phyloP scores from a whole-genome alignment of 2,113 vertebrate genomes.

The Tupaia chinensis region DNA sequence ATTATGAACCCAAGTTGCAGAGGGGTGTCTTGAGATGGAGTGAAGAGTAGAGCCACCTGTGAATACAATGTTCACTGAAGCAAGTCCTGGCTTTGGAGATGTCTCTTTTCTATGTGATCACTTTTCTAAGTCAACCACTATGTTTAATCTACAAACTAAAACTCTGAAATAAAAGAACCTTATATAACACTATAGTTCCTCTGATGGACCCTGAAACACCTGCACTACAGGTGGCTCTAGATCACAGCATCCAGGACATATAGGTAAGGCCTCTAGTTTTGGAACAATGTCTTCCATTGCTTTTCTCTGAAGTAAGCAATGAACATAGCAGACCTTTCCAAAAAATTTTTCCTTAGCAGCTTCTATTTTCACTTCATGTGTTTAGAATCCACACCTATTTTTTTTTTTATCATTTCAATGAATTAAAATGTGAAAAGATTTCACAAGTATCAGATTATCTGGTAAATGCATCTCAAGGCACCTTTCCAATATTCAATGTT shows the following conservation, averaged over 20 bases:
- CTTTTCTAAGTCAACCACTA: background rate
- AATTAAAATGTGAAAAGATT: constrained; percentile 1
- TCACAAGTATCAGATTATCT: background rate
- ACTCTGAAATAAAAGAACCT: constrained; percentile 19
- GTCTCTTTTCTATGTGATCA: background rate
- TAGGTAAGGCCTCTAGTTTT: background rate
- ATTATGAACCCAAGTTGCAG: background rate
- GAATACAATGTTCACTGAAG: background rate
- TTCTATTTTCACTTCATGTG: background rate
- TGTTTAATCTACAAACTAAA: background rate
- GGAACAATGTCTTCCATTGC: background rate
- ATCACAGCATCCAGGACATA: background rate
- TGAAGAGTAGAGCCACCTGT: background rate
- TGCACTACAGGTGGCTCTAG: background rate
- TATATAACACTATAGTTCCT: background rate
- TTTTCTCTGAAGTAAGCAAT: constrained; percentile 3
- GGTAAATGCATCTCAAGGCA: background rate
- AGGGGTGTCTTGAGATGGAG: background rate
- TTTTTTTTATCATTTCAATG: background rate
- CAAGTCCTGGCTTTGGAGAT: background rate
- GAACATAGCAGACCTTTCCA: background rate
- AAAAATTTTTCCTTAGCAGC: constrained; percentile 32
- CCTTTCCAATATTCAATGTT: background rate
- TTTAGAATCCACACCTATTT: background rate
- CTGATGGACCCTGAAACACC: background rate